A percentile compares a stretch with the other conserved stretches of the same genome.
Evolutionary conservation across 2,888 invertebrate species (phyloP).

Genomic region (Pilophorus perplexus): DNA sequence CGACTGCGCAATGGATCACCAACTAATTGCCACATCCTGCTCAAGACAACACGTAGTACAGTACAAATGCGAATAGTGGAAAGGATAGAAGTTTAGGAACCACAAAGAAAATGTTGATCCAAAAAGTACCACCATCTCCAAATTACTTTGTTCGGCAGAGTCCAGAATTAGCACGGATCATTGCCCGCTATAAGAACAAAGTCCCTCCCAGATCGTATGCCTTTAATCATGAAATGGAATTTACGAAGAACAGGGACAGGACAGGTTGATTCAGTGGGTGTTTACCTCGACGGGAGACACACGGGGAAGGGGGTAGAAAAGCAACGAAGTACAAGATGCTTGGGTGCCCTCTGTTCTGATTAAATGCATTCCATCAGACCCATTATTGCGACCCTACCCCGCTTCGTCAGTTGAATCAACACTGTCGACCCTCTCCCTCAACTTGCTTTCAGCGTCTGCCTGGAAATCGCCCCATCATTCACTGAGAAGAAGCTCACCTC

Average conservation of each 20-base stretch:
- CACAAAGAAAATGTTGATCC: no score
- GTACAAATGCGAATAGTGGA: no score
- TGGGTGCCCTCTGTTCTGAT: slow-evolving; percentile 19
- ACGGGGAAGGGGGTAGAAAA: not conserved
- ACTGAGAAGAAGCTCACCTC: not conserved
- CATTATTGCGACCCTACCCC: slow-evolving; percentile 17
- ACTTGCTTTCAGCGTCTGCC: slow-evolving; percentile 9
- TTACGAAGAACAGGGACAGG: not conserved
- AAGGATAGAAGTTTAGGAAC: no score
- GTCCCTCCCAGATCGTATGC: slow-evolving; percentile 1
- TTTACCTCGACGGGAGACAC: slow-evolving; percentile 22
- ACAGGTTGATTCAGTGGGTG: slow-evolving; percentile 19
- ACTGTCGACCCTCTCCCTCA: not conserved
- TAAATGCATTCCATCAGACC: slow-evolving; percentile 28
- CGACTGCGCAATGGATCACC: no score
- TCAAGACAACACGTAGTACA: no score
- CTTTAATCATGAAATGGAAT: slow-evolving; percentile 29
- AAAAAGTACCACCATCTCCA: no score
- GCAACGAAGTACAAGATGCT: slow-evolving; percentile 20
- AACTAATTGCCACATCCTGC: no score
- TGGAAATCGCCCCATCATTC: slow-evolving; percentile 18
- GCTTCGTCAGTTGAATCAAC: slow-evolving; percentile 3
- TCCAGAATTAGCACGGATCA: no score
- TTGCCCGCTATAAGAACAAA: no score
- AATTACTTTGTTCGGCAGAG: no score